phyloP scores from a whole-genome alignment of 2,113 vertebrate species.

The pig (Sus scrofa) region DNA sequence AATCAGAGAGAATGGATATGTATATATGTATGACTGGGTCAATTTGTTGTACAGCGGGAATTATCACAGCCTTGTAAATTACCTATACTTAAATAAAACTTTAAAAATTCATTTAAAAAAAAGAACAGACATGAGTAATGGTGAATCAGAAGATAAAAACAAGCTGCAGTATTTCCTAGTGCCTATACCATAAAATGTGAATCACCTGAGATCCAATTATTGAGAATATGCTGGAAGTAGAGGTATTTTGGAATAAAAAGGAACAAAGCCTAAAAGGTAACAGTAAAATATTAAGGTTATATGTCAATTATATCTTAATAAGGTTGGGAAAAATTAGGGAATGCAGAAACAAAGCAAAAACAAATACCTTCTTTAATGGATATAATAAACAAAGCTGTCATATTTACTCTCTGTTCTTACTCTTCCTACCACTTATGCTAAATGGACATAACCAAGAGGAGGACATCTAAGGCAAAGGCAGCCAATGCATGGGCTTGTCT shows the following conservation, averaged over 20 bases:
- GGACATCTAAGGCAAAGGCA: neutral
- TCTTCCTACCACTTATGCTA: neutral
- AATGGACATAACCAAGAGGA: neutral
- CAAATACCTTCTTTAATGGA: neutral
- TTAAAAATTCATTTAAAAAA: too few species aligned
- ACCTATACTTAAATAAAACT: too few species aligned
- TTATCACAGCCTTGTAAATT: too few species aligned
- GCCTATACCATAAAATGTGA: neutral
- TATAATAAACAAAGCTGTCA: neutral
- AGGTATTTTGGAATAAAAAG: neutral
- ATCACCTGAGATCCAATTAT: neutral
- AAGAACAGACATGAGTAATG: neutral
- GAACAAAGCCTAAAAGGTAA: neutral
- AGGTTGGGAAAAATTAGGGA: neutral
- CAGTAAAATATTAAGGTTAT: neutral
- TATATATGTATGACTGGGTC: too few species aligned
- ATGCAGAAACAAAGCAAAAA: constrained; percentile 1
- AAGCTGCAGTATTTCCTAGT: neutral
- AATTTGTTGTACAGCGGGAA: too few species aligned
- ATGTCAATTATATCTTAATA: neutral
- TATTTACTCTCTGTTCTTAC: neutral
- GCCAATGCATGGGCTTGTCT: neutral
- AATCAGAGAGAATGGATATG: too few species aligned
- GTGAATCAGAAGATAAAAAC: neutral
- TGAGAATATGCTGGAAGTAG: neutral